Evolutionary conservation across 2,888 invertebrate genomes (phyloP).

Genomic region (Chamaedrilus cognettii): DNA sequence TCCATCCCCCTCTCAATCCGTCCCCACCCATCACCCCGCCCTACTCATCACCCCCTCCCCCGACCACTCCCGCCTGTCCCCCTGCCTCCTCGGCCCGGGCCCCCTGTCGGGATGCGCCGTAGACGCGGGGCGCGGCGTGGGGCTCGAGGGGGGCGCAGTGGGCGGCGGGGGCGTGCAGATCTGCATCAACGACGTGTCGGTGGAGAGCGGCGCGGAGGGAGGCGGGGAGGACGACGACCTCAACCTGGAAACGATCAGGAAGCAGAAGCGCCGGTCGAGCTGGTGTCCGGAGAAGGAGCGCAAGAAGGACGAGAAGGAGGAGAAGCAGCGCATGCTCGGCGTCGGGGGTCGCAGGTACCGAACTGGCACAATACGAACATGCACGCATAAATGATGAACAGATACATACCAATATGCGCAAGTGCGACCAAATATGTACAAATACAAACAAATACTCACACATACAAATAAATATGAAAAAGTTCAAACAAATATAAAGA

Average conservation of each 20-base stretch:
- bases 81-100: neutral
- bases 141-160: neutral
- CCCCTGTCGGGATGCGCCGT: neutral
- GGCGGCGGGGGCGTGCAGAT: constrained; percentile 39
- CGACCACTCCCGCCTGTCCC: too few species aligned
- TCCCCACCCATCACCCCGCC: too few species aligned
- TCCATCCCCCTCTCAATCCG: neutral
- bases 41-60: too few species aligned
- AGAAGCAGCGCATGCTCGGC: constrained; percentile 37
- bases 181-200: constrained; percentile 52
- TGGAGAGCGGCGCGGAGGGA: constrained; percentile 44
- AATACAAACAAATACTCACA: too few species aligned
- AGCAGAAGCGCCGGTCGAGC: constrained; percentile 40
- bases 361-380: too few species aligned
- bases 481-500: too few species aligned
- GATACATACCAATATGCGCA: too few species aligned
- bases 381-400: too few species aligned
- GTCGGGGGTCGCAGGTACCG: constrained; percentile 37
- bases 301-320: constrained; percentile 39
- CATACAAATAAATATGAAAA: too few species aligned
- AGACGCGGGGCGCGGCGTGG: too few species aligned
- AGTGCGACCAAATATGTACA: too few species aligned
- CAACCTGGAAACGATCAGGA: constrained; percentile 29
- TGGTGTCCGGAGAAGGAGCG: constrained; percentile 44
- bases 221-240: constrained; percentile 36